These are phyloP conservation scores for Lysiphlebus fabarum DNA, from an alignment of 1,140 invertebrate genomes.

Conservation along the genomic window DNA sequence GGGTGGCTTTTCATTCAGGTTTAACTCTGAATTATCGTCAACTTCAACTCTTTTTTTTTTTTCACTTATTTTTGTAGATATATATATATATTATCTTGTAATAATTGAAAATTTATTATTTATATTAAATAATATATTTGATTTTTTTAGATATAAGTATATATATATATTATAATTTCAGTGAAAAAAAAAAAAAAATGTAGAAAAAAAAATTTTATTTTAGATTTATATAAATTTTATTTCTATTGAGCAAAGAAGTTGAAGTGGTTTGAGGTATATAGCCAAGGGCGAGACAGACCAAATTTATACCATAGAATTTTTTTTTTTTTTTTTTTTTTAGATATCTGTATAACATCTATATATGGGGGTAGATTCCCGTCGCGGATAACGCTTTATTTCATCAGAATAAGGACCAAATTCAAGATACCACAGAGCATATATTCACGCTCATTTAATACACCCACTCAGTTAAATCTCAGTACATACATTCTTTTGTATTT, in stretches of 20 bases:
- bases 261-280: conserved; percentile 13
- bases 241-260: conserved; percentile 15
- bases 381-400: conserved; percentile 43
- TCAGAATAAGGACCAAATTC: conserved; percentile 37
- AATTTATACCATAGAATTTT: too few relatives aligned
- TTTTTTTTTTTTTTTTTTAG: too few relatives aligned
- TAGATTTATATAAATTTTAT: background rate
- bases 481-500: background rate
- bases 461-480: too few relatives aligned
- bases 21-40: conserved; percentile 25
- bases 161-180: too few relatives aligned
- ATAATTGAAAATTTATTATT: background rate
- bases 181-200: too few relatives aligned
- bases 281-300: conserved; percentile 13
- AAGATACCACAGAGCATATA: conserved; percentile 31
- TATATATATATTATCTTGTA: background rate
- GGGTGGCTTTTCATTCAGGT: conserved; percentile 24
- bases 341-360: background rate
- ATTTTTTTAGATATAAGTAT: too few relatives aligned
- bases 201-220: conserved; percentile 3
- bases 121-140: too few relatives aligned
- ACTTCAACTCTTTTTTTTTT: background rate
- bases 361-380: conserved; percentile 33
- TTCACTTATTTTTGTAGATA: background rate
- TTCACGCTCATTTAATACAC: background rate